Percentiles rank a stretch among this genome's conserved stretches.
Conservation (phyloP, 2,888 invertebrate species). For the Coenonympha glycerion region DNA sequence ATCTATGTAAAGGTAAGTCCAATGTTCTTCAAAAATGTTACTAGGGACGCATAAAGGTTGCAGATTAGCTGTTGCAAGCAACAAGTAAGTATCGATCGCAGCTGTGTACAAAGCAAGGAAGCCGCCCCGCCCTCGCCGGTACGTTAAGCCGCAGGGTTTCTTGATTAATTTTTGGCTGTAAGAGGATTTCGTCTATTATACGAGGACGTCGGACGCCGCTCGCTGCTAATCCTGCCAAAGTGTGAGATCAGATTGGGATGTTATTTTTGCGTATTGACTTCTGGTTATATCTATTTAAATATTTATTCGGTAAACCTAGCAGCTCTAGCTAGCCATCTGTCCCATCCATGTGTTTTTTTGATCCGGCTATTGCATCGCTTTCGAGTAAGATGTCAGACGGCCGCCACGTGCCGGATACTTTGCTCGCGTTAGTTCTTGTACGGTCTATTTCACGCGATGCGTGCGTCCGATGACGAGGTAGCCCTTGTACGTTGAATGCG, state of each 20-base stretch:
- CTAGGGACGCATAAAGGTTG: neutral
- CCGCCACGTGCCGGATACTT: too few species aligned
- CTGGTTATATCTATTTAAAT: neutral
- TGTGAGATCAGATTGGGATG: conserved; percentile 14
- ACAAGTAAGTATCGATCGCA: conserved; percentile 27
- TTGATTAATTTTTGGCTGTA: conserved; percentile 68
- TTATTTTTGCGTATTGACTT: neutral
- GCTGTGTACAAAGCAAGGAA: conserved; percentile 29
- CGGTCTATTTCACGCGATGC: too few species aligned
- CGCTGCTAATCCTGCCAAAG: conserved; percentile 26
- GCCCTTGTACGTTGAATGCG: too few species aligned
- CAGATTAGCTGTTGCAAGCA: conserved; percentile 14
- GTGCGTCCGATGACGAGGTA: too few species aligned
- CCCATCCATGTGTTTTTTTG: too few species aligned
- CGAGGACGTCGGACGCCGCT: conserved; percentile 22
- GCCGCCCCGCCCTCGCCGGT: conserved; percentile 27
- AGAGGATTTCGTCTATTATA: conserved; percentile 53
- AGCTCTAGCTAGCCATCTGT: too few species aligned
- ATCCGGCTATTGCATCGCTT: too few species aligned
- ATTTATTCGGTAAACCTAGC: neutral
- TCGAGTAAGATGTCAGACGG: too few species aligned
- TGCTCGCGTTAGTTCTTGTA: too few species aligned
- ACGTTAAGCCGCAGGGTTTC: conserved; percentile 40
- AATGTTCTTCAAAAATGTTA: neutral
- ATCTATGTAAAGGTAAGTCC: too few species aligned